Evolutionary conservation across 1,140 invertebrate species (phyloP).

Genomic region (Drosophila mauritiana): DNA sequence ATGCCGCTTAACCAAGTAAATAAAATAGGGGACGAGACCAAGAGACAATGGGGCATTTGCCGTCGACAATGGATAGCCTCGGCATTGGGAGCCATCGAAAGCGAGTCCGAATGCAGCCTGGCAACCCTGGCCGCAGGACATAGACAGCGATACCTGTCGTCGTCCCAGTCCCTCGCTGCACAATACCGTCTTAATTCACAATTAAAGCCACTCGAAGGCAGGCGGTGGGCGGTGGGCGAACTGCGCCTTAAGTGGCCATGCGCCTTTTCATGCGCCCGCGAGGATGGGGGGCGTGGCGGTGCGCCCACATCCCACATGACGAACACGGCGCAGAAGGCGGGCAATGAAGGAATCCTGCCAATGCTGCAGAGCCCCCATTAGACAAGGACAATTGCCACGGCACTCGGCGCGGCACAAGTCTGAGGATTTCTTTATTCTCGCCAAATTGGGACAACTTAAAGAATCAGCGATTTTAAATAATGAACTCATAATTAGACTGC

Average conservation of each 20-base stretch:
- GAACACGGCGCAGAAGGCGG: constrained; percentile 34
- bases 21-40: constrained; percentile 51
- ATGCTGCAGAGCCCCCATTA: constrained; percentile 52
- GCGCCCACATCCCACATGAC: constrained; percentile 15
- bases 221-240: neutral
- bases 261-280: constrained; percentile 63
- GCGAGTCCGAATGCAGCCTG: constrained; percentile 9
- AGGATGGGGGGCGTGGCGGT: constrained; percentile 2
- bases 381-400: constrained; percentile 71
- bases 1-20: constrained; percentile 73
- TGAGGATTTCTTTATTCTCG: constrained; percentile 7
- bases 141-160: constrained; percentile 19
- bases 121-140: constrained; percentile 52
- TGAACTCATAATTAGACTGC: neutral
- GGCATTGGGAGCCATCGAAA: constrained; percentile 48
- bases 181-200: constrained; percentile 84
- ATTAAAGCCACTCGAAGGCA: constrained; percentile 80
- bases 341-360: constrained; percentile 42
- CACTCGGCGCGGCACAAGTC: constrained; percentile 36
- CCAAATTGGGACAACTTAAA: constrained; percentile 58
- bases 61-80: constrained; percentile 64
- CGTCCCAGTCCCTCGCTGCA: constrained; percentile 39
- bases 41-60: constrained; percentile 42
- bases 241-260: constrained; percentile 67
- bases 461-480: constrained; percentile 19